Percentiles rank a stretch among this genome's conserved stretches.
Evolutionary conservation across 1,140 invertebrate genomes (phyloP).

Genomic region (Schmidtea mediterranea): DNA sequence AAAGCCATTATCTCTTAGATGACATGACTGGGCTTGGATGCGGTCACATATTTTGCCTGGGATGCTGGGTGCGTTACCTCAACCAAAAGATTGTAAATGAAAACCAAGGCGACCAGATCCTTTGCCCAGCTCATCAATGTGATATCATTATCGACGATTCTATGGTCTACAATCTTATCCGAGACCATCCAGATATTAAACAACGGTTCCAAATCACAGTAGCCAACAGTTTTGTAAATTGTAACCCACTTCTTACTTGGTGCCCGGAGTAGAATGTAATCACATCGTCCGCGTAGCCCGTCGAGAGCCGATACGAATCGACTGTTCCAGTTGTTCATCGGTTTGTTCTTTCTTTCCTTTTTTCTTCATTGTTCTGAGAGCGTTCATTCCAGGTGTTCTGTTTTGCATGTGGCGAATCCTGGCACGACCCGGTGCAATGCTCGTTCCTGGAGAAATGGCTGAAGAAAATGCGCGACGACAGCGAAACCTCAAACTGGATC

Average conservation of each 20-base stretch:
- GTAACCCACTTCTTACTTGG: conserved; percentile 75
- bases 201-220: conserved; percentile 20
- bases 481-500: conserved; percentile 96
- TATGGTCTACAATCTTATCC: conserved; percentile 49
- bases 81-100: conserved; percentile 27
- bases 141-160: conserved; percentile 79
- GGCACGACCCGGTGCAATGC: conserved; percentile 94
- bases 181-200: not conserved
- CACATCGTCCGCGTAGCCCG: conserved; percentile 67
- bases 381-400: conserved; percentile 10
- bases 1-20: too few species aligned
- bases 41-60: conserved; percentile 72
- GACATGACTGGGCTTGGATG: conserved; percentile 84
- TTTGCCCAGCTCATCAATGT: conserved; percentile 52
- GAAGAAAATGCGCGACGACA: conserved; percentile 96
- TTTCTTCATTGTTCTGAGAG: not conserved
- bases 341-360: not conserved
- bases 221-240: conserved; percentile 95
- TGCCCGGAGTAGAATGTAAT: conserved; percentile 81
- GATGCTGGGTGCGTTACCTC: conserved; percentile 83
- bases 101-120: conserved; percentile 42
- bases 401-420: conserved; percentile 83
- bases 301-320: conserved; percentile 66
- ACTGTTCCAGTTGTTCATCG: conserved; percentile 43
- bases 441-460: conserved; percentile 75